Evolutionary conservation across 2,888 invertebrate species (phyloP).

Genomic region (Himalopsyche anomala): DNA sequence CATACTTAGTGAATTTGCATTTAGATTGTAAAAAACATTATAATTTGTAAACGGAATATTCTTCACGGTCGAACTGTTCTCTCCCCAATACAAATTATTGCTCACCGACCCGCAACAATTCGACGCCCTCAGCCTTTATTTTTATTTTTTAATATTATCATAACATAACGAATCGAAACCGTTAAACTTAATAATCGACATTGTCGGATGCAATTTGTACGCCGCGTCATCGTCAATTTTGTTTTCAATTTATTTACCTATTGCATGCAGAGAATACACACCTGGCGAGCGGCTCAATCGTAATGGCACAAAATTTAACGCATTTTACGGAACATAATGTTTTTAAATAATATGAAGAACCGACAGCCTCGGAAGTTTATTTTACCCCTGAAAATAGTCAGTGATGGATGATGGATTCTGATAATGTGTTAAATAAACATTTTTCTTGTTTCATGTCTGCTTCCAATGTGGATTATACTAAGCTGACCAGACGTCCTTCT

Average conservation of each 20-base stretch:
- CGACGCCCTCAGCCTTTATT: not conserved
- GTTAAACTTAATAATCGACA: conserved; percentile 21
- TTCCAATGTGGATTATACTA: too few species aligned
- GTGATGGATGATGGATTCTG: too few species aligned
- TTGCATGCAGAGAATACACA: too few species aligned
- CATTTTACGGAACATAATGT: too few species aligned
- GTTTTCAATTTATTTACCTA: conserved; percentile 7
- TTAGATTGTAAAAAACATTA: not conserved
- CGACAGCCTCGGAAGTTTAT: too few species aligned
- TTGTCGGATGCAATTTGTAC: conserved; percentile 2
- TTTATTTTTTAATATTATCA: not conserved
- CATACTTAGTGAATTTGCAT: not conserved
- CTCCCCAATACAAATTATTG: not conserved
- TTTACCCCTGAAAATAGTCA: too few species aligned
- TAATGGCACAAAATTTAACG: too few species aligned
- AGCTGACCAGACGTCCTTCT: too few species aligned
- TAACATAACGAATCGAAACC: conserved; percentile 17
- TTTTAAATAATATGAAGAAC: too few species aligned
- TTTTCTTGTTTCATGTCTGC: too few species aligned
- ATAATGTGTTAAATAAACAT: too few species aligned
- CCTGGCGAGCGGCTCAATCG: too few species aligned
- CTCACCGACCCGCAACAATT: conserved; percentile 13
- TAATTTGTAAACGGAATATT: not conserved
- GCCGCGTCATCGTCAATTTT: conserved; percentile 9
- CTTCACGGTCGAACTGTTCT: not conserved